Evolutionary conservation across 1,140 invertebrate genomes (phyloP), one percentile per base, ranked within the genome.

Genomic region (Saccostrea cuccullata): DNA sequence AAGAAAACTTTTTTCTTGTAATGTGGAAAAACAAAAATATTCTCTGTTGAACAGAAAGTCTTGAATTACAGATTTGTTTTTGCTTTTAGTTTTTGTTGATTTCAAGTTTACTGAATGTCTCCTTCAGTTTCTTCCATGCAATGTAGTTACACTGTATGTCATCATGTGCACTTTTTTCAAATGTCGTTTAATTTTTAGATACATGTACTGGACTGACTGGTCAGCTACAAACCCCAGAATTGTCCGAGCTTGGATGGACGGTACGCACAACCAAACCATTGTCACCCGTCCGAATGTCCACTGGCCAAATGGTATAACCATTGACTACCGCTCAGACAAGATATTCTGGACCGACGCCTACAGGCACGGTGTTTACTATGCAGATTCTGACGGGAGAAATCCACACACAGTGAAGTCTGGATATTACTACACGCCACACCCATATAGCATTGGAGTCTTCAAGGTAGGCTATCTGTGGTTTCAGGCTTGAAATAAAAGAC

Each of bases 241-340:
- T 86, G 98, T 99, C 94, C 96, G 96, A 96, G 96, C 98, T 0
- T 98, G 98, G 94, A 97, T 99, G 96, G 98, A 99, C 95, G 99
- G 98, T 0, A 30, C 86, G 17, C 84, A 15, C 6, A 77, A 82
- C 3, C 36, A 86, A 2, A 36, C 87, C 5, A 87, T 93, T 30
- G 88, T 93, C n/a, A 88, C 87, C 30, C 91, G 89, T 15, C 70
- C 84, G 11, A 77, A 82, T 8, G 87, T 94, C 4, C 64, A 89
- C 17, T 92, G 91, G 91, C 92, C 92, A 0, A 94, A 92, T 86
- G 92, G 92, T 8, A 67, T 94, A 26, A 90, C 94, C 55, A 91
- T 94, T 47, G 94, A 94, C 83, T 82, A 91, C 30, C 89, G 89
- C 8, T 55, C 86, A 4, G 91, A 91, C 30, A 86, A 83, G 2